phyloP scores from a whole-genome alignment of 1,140 invertebrate species.

The Eumeta japonica region DNA sequence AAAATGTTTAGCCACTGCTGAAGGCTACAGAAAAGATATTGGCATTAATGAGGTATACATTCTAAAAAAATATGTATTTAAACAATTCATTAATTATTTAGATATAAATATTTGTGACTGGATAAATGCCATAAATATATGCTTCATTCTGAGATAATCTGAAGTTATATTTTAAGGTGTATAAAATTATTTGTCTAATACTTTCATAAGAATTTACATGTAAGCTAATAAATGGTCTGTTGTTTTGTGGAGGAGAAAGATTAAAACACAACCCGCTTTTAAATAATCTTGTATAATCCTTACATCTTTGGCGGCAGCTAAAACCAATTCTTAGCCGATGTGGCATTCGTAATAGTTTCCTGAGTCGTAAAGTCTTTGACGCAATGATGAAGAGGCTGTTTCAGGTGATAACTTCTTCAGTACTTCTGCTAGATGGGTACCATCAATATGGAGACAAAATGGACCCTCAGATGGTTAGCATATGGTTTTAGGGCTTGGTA shows the following conservation, averaged over 20 bases:
- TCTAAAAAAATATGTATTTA: too few relatives aligned
- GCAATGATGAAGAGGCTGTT: conserved; percentile 98
- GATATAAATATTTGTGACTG: neutral
- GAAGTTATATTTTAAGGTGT: too few relatives aligned
- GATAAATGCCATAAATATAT: too few relatives aligned
- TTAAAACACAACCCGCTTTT: too few relatives aligned
- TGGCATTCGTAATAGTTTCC: conserved; percentile 99
- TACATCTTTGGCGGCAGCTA: conserved; percentile 84
- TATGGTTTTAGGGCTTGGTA: conserved; percentile 94
- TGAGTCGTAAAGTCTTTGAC: conserved; percentile 99
- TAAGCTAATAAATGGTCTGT: too few relatives aligned
- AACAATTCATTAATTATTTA: neutral
- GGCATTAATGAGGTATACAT: conserved; percentile 7
- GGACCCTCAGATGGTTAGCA: conserved; percentile 82
- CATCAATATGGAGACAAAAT: conserved; percentile 99
- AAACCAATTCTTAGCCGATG: conserved; percentile 96
- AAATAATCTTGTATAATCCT: too few relatives aligned
- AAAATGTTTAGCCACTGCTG: conserved; percentile 93
- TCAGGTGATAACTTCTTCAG: conserved; percentile 90
- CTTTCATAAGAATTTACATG: too few relatives aligned
- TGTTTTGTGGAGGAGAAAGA: too few relatives aligned
- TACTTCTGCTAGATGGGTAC: conserved; percentile 94
- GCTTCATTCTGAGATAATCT: too few relatives aligned
- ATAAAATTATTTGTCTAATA: too few relatives aligned
- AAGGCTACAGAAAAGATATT: conserved; percentile 65